phyloP scores from a whole-genome alignment of 2,113 vertebrate genomes.

The Eira barbara region DNA sequence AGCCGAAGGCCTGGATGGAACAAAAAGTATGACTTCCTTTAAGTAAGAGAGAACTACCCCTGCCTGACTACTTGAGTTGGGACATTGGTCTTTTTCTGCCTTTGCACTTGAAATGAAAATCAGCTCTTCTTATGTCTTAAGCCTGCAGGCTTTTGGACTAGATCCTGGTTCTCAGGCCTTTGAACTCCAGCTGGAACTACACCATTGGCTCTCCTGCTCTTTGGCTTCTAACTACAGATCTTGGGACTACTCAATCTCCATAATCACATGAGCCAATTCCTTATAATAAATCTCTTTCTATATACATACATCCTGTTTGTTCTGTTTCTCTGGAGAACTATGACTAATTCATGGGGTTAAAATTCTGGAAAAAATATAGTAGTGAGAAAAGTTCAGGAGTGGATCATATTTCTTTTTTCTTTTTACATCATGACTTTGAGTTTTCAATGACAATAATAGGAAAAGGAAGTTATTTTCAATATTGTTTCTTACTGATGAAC shows the following conservation, averaged over 20 bases:
- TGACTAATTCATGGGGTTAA: not conserved
- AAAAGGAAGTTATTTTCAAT: constrained; percentile 57
- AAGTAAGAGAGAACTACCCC: not conserved
- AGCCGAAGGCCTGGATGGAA: not conserved
- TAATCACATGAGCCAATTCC: not conserved
- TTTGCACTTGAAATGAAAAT: not conserved
- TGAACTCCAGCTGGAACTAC: not conserved
- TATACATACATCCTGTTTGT: not conserved
- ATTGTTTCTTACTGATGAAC: constrained; percentile 36
- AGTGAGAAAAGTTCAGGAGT: not conserved
- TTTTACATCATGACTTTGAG: not conserved
- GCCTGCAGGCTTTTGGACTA: not conserved
- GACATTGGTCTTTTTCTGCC: not conserved
- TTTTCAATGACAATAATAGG: constrained; percentile 31
- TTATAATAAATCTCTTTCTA: not conserved
- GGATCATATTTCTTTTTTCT: not conserved
- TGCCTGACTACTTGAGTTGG: not conserved
- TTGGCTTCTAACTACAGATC: not conserved
- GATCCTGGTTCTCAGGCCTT: not conserved
- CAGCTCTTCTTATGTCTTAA: not conserved
- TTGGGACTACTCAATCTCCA: not conserved
- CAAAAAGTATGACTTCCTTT: not conserved
- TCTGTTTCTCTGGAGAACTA: not conserved
- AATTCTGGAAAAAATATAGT: not conserved
- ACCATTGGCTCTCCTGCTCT: not conserved